Conservation (phyloP, 2,113 vertebrate genomes). For the Hepsetus odoe region DNA sequence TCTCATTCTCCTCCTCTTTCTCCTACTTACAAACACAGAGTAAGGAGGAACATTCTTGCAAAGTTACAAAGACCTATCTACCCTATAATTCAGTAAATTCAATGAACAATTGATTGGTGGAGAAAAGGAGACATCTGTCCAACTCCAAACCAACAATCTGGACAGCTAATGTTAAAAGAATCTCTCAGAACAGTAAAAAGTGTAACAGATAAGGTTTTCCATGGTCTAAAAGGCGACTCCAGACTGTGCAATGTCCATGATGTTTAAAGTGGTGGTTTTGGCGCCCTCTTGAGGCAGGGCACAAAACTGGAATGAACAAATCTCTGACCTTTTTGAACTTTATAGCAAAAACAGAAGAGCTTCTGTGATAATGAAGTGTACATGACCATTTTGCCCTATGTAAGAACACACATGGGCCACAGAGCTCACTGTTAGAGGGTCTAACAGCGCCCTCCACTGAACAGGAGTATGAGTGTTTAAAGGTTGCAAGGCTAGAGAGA, state of each 20-base stretch:
- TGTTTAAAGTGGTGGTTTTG: slow-evolving; percentile 11
- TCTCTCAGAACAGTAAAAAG: slow-evolving; percentile 40
- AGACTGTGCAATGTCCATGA: background rate
- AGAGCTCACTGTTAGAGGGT: background rate
- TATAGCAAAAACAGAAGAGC: slow-evolving; percentile 26
- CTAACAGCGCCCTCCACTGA: slow-evolving; percentile 12
- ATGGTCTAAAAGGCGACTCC: slow-evolving; percentile 32
- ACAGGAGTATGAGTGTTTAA: slow-evolving; percentile 41
- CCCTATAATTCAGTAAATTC: slow-evolving; percentile 34
- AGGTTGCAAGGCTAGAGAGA: slow-evolving; percentile 25
- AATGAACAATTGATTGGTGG: slow-evolving; percentile 10
- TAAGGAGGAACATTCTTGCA: slow-evolving; percentile 48
- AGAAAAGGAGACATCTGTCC: background rate
- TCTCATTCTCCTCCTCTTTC: slow-evolving; percentile 8
- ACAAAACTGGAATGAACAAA: slow-evolving; percentile 30
- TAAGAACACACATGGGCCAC: slow-evolving; percentile 2
- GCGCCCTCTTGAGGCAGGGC: slow-evolving; percentile 12
- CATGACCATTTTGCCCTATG: background rate
- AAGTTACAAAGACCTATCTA: slow-evolving; percentile 43
- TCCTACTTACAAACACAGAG: slow-evolving; percentile 20
- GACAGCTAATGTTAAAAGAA: slow-evolving; percentile 25
- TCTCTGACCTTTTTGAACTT: slow-evolving; percentile 25
- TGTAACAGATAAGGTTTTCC: slow-evolving; percentile 44
- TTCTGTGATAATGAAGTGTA: slow-evolving; percentile 31
- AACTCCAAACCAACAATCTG: background rate